Percentiles rank a stretch among this genome's conserved stretches.
Conservation (phyloP, 2,888 invertebrate genomes). For the Cephalotes varians region DNA sequence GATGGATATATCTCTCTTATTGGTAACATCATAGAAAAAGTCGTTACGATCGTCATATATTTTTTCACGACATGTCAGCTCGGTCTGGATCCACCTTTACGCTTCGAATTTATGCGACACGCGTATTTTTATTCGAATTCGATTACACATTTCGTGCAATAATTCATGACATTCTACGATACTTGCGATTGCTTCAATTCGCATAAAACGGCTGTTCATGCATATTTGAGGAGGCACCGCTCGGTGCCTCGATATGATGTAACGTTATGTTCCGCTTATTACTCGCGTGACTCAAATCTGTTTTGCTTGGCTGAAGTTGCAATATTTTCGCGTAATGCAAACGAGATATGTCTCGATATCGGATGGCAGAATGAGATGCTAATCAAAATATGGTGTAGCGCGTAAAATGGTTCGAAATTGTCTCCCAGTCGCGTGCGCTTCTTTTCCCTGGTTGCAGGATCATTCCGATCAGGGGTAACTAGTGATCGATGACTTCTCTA, state of each 20-base stretch:
- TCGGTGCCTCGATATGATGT: slow-evolving; percentile 14
- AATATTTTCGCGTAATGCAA: slow-evolving; percentile 10
- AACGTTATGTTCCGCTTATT: slow-evolving; percentile 32
- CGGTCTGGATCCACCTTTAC: neutral
- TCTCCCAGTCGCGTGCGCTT: slow-evolving; percentile 8
- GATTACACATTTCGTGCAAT: neutral
- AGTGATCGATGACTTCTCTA: neutral
- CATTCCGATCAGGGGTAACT: neutral
- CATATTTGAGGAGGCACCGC: neutral
- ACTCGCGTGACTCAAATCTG: slow-evolving; percentile 69
- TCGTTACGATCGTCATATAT: neutral
- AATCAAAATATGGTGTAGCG: neutral
- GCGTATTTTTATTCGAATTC: neutral
- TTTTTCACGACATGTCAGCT: too few relatives aligned
- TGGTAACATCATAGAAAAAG: neutral
- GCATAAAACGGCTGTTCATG: neutral
- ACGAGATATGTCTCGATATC: slow-evolving; percentile 27
- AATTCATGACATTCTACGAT: neutral
- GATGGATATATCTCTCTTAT: neutral
- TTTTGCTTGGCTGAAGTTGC: slow-evolving; percentile 68
- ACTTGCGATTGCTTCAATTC: neutral
- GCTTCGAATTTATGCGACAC: neutral
- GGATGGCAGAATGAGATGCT: neutral
- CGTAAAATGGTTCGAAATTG: neutral
- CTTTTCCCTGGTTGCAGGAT: neutral